phyloP scores from a whole-genome alignment of 2,113 vertebrate genomes.

The Nycticebus coucang region DNA sequence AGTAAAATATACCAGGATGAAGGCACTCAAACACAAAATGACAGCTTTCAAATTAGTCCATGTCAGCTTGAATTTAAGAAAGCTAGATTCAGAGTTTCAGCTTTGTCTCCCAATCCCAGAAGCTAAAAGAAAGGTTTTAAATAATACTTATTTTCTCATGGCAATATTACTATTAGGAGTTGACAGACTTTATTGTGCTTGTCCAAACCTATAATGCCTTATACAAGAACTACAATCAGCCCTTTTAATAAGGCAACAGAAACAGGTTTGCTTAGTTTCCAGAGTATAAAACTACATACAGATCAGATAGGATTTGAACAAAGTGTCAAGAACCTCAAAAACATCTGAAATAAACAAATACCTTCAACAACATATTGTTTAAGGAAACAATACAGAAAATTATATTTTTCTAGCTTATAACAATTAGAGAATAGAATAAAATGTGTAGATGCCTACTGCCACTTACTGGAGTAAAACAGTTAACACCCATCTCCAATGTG shows the following conservation, averaged over 20 bases:
- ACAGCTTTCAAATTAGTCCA: conserved; percentile 1
- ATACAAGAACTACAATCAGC: not conserved
- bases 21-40: not conserved
- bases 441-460: conserved; percentile 46
- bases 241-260: not conserved
- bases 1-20: not conserved
- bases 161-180: not conserved
- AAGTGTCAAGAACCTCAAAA: conserved; percentile 56
- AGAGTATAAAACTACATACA: conserved; percentile 27
- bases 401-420: not conserved
- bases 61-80: not conserved
- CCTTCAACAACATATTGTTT: not conserved
- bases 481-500: not conserved
- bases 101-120: not conserved
- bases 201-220: not conserved
- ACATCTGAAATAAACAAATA: conserved; percentile 2
- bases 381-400: conserved; percentile 19
- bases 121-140: not conserved
- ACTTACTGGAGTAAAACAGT: conserved; percentile 26
- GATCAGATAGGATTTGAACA: conserved; percentile 48
- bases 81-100: not conserved
- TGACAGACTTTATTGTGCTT: not conserved
- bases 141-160: not conserved
- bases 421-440: not conserved
- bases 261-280: not conserved